These are phyloP conservation scores for Chirona hameri DNA, from an alignment of 2,888 invertebrate genomes.

Conservation along the genomic window DNA sequence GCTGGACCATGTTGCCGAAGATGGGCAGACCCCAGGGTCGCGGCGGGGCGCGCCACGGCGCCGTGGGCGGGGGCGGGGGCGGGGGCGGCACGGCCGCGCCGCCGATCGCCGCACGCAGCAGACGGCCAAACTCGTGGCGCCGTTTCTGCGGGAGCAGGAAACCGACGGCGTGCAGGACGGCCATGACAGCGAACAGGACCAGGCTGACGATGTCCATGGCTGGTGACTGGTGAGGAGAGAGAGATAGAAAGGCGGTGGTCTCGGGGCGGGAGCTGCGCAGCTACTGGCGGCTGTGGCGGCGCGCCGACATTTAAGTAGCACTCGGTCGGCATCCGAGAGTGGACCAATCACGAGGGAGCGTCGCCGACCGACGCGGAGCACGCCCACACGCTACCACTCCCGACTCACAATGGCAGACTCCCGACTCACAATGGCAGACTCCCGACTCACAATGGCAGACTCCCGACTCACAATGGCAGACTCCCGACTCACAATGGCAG, in stretches of 20 bases:
- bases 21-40: slow-evolving; percentile 40
- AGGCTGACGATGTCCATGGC: not conserved
- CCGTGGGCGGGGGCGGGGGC: not conserved
- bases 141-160: not conserved
- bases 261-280: too few species aligned
- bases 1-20: slow-evolving; percentile 38
- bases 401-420: too few species aligned
- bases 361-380: not conserved
- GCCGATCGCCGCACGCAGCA: not conserved
- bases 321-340: not conserved
- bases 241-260: not conserved
- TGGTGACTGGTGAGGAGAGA: too few species aligned
- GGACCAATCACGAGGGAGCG: not conserved
- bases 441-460: too few species aligned
- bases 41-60: too few species aligned
- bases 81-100: not conserved
- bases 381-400: too few species aligned
- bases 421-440: too few species aligned
- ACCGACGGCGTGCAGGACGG: not conserved
- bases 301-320: not conserved
- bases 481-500: too few species aligned
- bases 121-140: not conserved
- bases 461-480: too few species aligned
- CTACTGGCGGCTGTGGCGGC: not conserved
- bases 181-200: not conserved